Conservation (phyloP, 2,888 invertebrate species). For the Crioceris asparagi region DNA sequence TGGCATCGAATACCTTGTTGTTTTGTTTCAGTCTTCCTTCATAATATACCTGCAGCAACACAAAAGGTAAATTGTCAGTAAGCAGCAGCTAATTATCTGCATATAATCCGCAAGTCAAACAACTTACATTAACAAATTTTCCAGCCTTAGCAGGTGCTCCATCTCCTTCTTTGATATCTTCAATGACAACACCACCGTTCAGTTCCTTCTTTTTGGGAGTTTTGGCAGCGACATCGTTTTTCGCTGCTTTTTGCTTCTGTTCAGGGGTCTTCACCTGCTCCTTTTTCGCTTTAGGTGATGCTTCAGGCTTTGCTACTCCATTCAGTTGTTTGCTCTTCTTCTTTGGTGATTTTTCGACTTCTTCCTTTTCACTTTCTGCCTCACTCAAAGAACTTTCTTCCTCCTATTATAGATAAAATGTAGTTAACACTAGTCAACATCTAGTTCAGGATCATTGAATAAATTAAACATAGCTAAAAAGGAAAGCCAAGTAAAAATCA, state of each 20-base stretch:
- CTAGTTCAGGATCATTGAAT: too few relatives aligned
- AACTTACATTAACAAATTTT: slow-evolving; percentile 50
- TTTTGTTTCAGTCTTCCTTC: slow-evolving; percentile 70
- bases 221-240: slow-evolving; percentile 12
- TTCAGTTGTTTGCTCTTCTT: slow-evolving; percentile 33
- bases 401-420: slow-evolving; percentile 11
- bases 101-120: background rate
- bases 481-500: too few relatives aligned
- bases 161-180: slow-evolving; percentile 70
- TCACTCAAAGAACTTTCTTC: slow-evolving; percentile 14
- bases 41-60: slow-evolving; percentile 64
- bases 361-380: slow-evolving; percentile 13
- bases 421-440: too few relatives aligned
- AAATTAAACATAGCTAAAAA: too few relatives aligned
- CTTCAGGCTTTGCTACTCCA: slow-evolving; percentile 21
- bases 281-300: slow-evolving; percentile 30
- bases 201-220: slow-evolving; percentile 43
- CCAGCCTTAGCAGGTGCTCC: slow-evolving; percentile 69
- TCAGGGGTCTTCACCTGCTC: slow-evolving; percentile 24
- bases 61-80: background rate
- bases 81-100: background rate
- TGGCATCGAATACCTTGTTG: slow-evolving; percentile 79
- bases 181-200: slow-evolving; percentile 68
- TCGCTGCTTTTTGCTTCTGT: slow-evolving; percentile 30
- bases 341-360: slow-evolving; percentile 31